Conservation (phyloP, 2,888 invertebrate genomes). For the Himalopsyche tibetana region DNA sequence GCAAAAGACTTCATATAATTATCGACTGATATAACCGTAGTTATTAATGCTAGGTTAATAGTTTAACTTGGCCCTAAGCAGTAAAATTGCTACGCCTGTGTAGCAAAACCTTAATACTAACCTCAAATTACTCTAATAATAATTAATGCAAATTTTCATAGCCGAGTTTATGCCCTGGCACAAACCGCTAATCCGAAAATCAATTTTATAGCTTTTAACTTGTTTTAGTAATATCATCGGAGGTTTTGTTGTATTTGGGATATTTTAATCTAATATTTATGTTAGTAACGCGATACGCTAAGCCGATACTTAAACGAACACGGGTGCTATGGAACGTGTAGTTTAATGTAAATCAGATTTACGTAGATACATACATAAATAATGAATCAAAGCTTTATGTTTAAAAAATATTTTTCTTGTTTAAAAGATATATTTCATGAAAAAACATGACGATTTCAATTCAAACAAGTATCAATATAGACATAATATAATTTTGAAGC, state of each 20-base stretch:
- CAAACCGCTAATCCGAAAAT: constrained; percentile 47
- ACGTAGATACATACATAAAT: no score
- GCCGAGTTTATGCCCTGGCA: constrained; percentile 46
- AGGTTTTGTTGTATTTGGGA: not conserved
- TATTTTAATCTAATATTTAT: constrained; percentile 1
- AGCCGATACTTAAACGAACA: not conserved
- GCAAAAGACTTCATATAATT: not conserved
- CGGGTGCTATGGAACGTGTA: no score
- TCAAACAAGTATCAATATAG: no score
- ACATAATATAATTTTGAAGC: no score
- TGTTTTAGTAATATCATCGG: constrained; percentile 6
- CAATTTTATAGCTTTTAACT: constrained; percentile 43
- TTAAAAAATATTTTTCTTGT: no score
- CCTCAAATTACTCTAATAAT: constrained; percentile 55
- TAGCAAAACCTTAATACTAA: constrained; percentile 12
- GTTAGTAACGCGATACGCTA: not conserved
- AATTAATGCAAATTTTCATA: constrained; percentile 54
- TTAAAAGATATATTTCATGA: no score
- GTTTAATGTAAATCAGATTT: no score
- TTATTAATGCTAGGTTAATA: constrained; percentile 34
- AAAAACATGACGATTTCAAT: no score
- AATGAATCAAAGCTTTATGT: no score
- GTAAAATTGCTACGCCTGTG: constrained; percentile 25
- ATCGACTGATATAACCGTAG: not conserved
- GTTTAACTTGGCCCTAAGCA: constrained; percentile 26